Base-by-base conservation (phyloP, 2,113 vertebrate genomes). In the Callipepla squamata region DNA sequence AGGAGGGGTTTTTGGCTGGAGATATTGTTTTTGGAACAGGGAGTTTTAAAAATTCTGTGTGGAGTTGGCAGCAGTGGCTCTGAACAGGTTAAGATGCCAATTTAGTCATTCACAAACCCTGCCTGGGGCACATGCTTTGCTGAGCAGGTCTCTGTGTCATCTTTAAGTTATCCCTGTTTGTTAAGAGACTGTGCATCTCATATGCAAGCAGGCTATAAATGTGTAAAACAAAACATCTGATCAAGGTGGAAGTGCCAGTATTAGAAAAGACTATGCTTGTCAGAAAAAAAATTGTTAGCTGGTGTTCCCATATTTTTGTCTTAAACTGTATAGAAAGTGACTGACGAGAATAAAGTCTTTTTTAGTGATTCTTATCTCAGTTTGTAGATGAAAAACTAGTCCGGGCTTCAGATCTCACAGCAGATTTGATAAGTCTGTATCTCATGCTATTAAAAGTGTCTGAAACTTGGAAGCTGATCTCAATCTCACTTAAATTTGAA, bases 1-100 rank as follows among this genome's bases (percentile, higher is more conserved):
- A 95, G 95, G 94, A 93, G 95, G 92, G 65, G 57, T 89, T 95
- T 93, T 94, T 92, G 95, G 87, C 87, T 94, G 82, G 38, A 89
- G 70, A 67, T 6, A 4, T 20, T 48, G 73, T 87, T 75, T 84
- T 80, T 94, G 66, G 78, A 94, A 69, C 36, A 62, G 17, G 11
- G 75, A 93, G 26, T 58, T 80, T 89, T 47, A 93, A 92, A 93
- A 94, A 80, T 82, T 50, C 72, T 92, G 72, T 38, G 51, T 80
- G 61, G 42, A 92, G 55, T 4, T 93, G 94, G 91, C 91, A 94
- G 68, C 0, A 0, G 34, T 61, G 89, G 47, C 48, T 89, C 48
- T 74, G 55, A 59, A 67, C 0, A 2, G 87, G 78, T 80, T 93
- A 92, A 87, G 79, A 47, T 63, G 72, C 76, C 89, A 91, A 11